Base-by-base conservation (phyloP, 2,113 vertebrate species). In the Seriola dumerili region DNA sequence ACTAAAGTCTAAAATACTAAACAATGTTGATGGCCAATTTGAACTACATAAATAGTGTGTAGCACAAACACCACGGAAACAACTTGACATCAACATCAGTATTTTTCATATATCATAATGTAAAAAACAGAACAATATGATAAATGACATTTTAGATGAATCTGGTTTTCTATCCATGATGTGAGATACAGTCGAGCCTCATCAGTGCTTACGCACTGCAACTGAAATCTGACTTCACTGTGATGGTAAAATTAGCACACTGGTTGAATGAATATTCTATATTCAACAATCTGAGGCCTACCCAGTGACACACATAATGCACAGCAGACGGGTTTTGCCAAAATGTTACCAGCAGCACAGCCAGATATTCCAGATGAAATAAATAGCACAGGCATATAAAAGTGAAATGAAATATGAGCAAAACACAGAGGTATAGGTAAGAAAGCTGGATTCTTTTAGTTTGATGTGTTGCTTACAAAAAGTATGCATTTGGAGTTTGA, bases 11-110 rank as follows among this genome's bases (percentile, higher is more conserved):
- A 72, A 90, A 85, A 71, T 70, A 81, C 69, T 50, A 80, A 88
- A 86, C 48, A 84, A 83, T 80, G 62, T 81, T 54, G 21, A 57
- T 17, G 59, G 79, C 78, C 76, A 82, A 87, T 74, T 82, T 72
- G 32, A 88, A 92, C 68, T 61, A 85, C 72, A 84, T 86, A 87
- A 89, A 90, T 82, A 85, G 62, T 85, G 85, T 79, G 63, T 66
- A 82, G 83, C 86, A 92, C 88, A 91, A 91, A 93, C 88, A 92
- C 87, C 1, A 55, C 63, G 54, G 65, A 91, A 91, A 89, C 84
- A 87, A 85, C 73, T 58, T 57, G 71, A 91, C 81, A 88, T 80
- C 63, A 88, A 90, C 85, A 85, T 78, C 65, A 75, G 73, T 67
- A 54, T 70, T 85, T 87, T 59, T 86, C 50, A 88, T 85, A 90